Evolutionary conservation across 2,797 vertebrate genomes (phyloP).

Genomic region (Pachyuromys duprasi): DNA sequence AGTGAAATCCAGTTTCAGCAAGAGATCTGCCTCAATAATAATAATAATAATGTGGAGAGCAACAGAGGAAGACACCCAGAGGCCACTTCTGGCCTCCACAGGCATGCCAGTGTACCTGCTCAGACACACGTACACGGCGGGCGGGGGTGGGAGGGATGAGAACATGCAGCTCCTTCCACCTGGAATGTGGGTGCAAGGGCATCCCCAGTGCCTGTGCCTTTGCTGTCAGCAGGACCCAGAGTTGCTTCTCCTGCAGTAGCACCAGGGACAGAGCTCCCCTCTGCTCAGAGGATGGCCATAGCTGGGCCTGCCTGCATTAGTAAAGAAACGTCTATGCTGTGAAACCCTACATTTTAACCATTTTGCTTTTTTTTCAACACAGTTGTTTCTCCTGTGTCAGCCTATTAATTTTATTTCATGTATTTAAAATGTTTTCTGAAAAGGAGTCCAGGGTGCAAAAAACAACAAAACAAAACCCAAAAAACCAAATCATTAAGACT

Average conservation of each 20-base stretch:
- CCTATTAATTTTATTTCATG: not conserved
- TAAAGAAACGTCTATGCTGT: not conserved
- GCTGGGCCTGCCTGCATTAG: not conserved
- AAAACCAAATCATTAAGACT: not conserved
- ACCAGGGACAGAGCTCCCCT: not conserved
- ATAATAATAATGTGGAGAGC: too few relatives aligned
- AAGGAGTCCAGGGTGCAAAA: not conserved
- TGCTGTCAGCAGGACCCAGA: not conserved
- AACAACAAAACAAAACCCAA: not conserved
- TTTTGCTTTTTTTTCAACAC: not conserved
- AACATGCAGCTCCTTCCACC: not conserved
- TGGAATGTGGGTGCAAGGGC: not conserved
- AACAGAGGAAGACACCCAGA: too few relatives aligned
- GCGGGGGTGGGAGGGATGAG: not conserved
- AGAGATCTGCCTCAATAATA: not conserved
- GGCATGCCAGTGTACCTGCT: not conserved
- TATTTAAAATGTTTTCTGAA: slow-evolving; percentile 21
- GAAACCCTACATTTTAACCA: not conserved
- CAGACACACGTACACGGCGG: not conserved
- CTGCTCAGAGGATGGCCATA: not conserved
- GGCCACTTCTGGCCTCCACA: not conserved
- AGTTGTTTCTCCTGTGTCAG: not conserved
- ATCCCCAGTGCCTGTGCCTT: not conserved
- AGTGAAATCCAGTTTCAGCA: not conserved
- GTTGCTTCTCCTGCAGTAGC: not conserved